A percentile compares a stretch with the other conserved stretches of the same genome.
phyloP scores from a whole-genome alignment of 2,888 invertebrate genomes.

The Sceliomorpha sp. region DNA sequence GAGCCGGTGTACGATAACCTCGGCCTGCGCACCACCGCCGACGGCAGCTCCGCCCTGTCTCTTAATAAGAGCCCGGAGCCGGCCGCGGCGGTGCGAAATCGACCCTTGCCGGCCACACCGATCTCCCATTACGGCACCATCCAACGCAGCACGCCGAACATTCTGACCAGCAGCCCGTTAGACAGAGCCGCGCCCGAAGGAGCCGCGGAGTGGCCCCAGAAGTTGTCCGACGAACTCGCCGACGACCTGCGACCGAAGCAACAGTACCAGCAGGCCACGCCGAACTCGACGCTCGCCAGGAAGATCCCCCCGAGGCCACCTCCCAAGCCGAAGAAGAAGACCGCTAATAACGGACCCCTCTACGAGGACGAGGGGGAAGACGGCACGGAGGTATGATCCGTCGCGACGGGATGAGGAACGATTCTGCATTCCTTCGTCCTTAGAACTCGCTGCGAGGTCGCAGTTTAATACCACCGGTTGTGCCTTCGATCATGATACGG shows the following conservation, averaged over 20 bases:
- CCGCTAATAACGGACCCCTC: constrained; percentile 87
- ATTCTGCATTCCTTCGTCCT: constrained; percentile 22
- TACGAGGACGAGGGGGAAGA: constrained; percentile 94
- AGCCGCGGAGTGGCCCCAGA: constrained; percentile 80
- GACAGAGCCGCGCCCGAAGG: constrained; percentile 79
- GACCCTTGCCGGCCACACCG: constrained; percentile 85
- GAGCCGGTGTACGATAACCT: constrained; percentile 94
- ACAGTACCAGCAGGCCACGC: constrained; percentile 79
- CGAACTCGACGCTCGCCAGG: constrained; percentile 81
- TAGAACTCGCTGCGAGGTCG: constrained; percentile 52
- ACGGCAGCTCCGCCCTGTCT: constrained; percentile 90
- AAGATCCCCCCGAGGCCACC: constrained; percentile 92
- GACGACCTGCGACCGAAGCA: constrained; percentile 81
- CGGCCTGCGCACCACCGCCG: constrained; percentile 91
- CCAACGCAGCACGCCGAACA: constrained; percentile 70
- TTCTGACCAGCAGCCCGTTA: constrained; percentile 65
- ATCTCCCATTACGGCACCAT: constrained; percentile 63
- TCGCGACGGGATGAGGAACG: constrained; percentile 66
- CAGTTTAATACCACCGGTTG: constrained; percentile 70
- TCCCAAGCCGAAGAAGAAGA: constrained; percentile 88
- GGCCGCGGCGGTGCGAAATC: constrained; percentile 83
- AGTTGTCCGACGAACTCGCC: constrained; percentile 82
- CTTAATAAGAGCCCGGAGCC: constrained; percentile 87
- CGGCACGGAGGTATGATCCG: constrained; percentile 90
- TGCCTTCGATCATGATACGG: constrained; percentile 67